A percentile compares a stretch with the other conserved stretches of the same genome.
Conservation (phyloP, 1,140 invertebrate species). For the Musca domestica region DNA sequence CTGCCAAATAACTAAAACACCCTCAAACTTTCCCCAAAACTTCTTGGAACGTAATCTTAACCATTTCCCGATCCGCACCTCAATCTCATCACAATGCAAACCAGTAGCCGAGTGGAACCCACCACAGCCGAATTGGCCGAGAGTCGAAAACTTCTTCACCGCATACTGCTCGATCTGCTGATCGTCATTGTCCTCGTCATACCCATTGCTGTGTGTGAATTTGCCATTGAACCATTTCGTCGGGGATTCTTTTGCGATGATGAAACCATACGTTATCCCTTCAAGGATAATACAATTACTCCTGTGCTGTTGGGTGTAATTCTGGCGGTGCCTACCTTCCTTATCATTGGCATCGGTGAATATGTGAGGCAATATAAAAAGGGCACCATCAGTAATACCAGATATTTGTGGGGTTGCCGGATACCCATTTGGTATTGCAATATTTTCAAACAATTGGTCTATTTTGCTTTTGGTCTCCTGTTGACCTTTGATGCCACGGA, state of each 20-base stretch:
- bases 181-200: constrained; percentile 49
- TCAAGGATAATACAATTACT: constrained; percentile 74
- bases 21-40: too few relatives aligned
- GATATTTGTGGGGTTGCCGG: constrained; percentile 29
- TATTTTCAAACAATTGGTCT: constrained; percentile 66
- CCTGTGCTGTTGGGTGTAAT: constrained; percentile 73
- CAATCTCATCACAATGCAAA: background rate
- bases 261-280: constrained; percentile 85
- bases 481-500: constrained; percentile 81
- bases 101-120: background rate
- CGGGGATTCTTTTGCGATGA: constrained; percentile 96
- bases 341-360: constrained; percentile 39
- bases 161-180: constrained; percentile 38
- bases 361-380: constrained; percentile 32
- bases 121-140: background rate
- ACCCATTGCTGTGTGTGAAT: constrained; percentile 67
- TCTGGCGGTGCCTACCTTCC: constrained; percentile 60
- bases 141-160: constrained; percentile 29
- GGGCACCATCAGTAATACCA: constrained; percentile 25
- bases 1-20: too few relatives aligned
- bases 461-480: constrained; percentile 80
- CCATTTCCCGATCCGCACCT: background rate
- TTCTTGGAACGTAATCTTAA: too few relatives aligned
- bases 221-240: constrained; percentile 74
- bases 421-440: constrained; percentile 68